Evolutionary conservation across 2,113 vertebrate genomes (phyloP).

Genomic region (Tachysurus vachellii): DNA sequence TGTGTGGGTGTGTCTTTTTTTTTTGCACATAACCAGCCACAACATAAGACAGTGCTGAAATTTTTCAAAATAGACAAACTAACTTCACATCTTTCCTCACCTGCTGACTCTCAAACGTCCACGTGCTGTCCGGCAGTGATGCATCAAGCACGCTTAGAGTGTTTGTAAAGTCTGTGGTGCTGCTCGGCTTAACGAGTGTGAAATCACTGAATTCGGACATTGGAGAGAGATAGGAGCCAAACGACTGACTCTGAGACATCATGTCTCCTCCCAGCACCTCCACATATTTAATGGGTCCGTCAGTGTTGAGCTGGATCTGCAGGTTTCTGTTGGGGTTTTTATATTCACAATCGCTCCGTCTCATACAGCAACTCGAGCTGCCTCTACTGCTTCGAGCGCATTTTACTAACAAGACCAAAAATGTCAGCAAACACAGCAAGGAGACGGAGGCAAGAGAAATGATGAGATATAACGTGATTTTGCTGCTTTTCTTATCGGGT

Average conservation of each 20-base stretch:
- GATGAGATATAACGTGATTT: constrained; percentile 81
- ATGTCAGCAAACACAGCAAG: constrained; percentile 50
- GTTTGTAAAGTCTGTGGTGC: constrained; percentile 68
- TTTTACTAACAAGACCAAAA: constrained; percentile 51
- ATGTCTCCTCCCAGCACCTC: constrained; percentile 69
- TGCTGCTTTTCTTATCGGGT: constrained; percentile 39
- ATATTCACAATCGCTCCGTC: constrained; percentile 56
- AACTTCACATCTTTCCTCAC: constrained; percentile 41
- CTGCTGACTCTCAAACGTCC: constrained; percentile 61
- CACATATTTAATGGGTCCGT: constrained; percentile 74
- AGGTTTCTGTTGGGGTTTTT: constrained; percentile 79
- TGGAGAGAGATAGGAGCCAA: constrained; percentile 72
- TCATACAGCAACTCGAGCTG: constrained; percentile 67
- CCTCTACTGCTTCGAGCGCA: constrained; percentile 52
- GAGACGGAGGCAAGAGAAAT: constrained; percentile 68
- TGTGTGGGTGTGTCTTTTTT: background rate
- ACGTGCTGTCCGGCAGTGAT: constrained; percentile 47
- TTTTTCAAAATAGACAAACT: background rate
- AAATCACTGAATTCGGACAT: constrained; percentile 71
- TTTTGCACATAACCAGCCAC: background rate
- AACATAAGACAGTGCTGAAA: background rate
- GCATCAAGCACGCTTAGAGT: constrained; percentile 67
- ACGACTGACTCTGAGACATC: constrained; percentile 69
- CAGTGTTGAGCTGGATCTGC: constrained; percentile 72
- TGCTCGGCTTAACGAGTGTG: constrained; percentile 71